Conservation (phyloP, 2,888 invertebrate species). For the Linnaemya vulpina region DNA sequence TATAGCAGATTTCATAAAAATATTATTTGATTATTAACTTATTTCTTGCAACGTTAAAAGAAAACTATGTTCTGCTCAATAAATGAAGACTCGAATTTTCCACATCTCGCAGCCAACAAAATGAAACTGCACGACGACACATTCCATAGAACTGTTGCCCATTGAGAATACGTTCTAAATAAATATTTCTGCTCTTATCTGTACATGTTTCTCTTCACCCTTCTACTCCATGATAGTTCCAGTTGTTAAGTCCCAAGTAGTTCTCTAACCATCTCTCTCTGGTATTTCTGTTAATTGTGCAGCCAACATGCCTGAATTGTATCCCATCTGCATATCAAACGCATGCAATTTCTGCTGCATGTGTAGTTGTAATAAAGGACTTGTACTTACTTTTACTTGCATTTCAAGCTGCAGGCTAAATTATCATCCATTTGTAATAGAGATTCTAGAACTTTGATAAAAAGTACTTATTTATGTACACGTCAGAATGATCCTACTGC, state of each 20-base stretch:
- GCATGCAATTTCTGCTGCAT: not conserved
- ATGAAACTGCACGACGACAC: too few species aligned
- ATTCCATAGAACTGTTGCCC: too few species aligned
- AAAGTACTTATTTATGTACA: constrained; percentile 22
- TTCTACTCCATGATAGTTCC: constrained; percentile 5
- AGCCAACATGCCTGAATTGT: not conserved
- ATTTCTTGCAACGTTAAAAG: too few species aligned
- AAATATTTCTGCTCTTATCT: not conserved
- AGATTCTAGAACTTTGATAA: constrained; percentile 62
- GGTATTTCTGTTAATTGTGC: constrained; percentile 21
- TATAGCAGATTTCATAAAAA: too few species aligned
- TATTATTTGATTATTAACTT: too few species aligned
- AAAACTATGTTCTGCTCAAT: too few species aligned
- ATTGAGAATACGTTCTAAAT: not conserved
- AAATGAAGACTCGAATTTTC: too few species aligned
- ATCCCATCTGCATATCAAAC: not conserved
- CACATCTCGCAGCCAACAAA: too few species aligned
- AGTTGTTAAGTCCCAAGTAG: constrained; percentile 7
- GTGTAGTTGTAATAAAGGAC: not conserved
- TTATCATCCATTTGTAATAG: constrained; percentile 53
- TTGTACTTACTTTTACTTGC: constrained; percentile 31
- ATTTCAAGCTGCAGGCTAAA: constrained; percentile 45
- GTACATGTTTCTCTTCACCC: not conserved
- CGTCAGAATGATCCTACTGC: not conserved
- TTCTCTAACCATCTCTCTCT: constrained; percentile 13